Conservation (phyloP, 2,113 vertebrate species). For the Muntiacus reevesi region DNA sequence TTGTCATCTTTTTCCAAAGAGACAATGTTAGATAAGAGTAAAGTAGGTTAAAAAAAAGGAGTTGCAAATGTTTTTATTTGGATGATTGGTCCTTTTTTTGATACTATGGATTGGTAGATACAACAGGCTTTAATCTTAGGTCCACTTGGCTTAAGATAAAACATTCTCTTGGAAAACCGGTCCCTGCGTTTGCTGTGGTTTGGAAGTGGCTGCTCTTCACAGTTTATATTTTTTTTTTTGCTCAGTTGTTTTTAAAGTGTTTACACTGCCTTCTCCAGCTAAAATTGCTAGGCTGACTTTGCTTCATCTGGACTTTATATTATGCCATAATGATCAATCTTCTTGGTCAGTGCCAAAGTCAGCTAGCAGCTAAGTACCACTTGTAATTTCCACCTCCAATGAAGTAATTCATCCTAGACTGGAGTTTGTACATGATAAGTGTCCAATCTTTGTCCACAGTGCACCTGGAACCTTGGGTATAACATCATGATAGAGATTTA, state of each 20-base stretch:
- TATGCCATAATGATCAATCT: constrained; percentile 9
- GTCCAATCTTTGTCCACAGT: neutral
- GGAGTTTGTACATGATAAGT: neutral
- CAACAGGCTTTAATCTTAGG: neutral
- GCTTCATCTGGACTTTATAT: constrained; percentile 12
- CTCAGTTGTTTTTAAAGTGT: constrained; percentile 42
- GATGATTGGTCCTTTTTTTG: neutral
- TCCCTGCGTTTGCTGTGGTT: neutral
- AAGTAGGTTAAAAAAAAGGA: neutral
- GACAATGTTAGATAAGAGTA: neutral
- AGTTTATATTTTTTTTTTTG: neutral
- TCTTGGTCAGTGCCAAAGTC: neutral
- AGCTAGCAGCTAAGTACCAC: neutral
- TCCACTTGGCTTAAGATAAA: constrained; percentile 13
- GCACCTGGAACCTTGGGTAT: neutral
- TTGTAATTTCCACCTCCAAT: neutral
- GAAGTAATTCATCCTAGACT: constrained; percentile 4
- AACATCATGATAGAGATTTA: neutral
- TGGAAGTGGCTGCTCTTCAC: neutral
- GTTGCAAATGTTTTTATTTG: neutral
- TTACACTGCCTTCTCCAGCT: constrained; percentile 14
- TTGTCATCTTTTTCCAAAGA: neutral
- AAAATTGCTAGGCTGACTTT: neutral
- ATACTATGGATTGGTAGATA: neutral
- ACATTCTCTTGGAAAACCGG: constrained; percentile 5